A percentile compares a stretch with the other conserved stretches of the same genome.
Conservation (phyloP, 2,113 vertebrate genomes). For the Thinocorus orbignyianus region DNA sequence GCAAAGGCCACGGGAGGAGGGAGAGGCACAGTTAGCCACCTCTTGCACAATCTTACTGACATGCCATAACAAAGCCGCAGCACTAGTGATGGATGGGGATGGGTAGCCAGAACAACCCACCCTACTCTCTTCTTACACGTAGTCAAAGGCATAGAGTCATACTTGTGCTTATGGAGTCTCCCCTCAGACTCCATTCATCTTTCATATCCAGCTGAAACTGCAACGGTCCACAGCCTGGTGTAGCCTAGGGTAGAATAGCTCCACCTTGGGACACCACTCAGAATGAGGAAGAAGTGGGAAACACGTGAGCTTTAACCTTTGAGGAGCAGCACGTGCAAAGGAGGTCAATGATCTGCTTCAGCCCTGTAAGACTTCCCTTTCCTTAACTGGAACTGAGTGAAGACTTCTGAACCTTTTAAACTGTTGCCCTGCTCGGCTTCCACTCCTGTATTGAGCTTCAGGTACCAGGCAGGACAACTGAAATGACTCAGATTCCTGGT, state of each 20-base stretch:
- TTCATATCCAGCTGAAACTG: neutral
- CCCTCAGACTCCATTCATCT: neutral
- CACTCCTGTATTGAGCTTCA: neutral
- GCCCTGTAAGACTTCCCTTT: neutral
- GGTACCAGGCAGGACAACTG: neutral
- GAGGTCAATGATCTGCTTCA: neutral
- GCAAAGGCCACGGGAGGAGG: neutral
- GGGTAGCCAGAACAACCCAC: neutral
- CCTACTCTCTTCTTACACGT: neutral
- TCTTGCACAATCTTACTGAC: neutral
- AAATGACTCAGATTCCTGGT: neutral
- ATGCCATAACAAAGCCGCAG: neutral
- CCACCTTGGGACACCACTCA: neutral
- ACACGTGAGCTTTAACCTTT: neutral
- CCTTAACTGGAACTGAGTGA: neutral
- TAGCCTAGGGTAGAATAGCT: neutral
- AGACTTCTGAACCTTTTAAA: neutral
- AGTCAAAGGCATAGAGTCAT: neutral
- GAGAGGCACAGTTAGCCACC: neutral
- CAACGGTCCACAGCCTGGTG: accelerated
- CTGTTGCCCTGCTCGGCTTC: neutral
- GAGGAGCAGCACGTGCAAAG: neutral
- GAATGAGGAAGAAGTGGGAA: neutral
- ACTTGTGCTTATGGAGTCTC: neutral
- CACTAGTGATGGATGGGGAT: neutral